Evolutionary conservation across 2,888 invertebrate species (phyloP).

Genomic region (Epsilonema sp.): DNA sequence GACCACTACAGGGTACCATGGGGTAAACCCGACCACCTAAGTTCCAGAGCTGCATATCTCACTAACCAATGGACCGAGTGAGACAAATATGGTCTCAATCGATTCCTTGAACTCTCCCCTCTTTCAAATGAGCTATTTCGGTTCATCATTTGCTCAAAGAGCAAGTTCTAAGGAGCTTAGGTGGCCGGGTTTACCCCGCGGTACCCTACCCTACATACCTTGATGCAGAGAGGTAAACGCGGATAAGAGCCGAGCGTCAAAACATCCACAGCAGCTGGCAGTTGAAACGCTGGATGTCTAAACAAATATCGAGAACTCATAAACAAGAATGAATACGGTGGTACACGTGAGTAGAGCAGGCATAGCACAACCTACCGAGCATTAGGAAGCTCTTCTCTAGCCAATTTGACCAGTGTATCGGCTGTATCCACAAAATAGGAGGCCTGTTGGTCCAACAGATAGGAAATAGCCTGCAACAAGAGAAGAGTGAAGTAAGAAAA

Average conservation of each 20-base stretch:
- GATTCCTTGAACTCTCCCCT: too few species aligned
- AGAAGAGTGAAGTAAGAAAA: too few species aligned
- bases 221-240: slow-evolving; percentile 74
- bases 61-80: too few species aligned
- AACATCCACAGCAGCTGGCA: slow-evolving; percentile 94
- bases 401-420: slow-evolving; percentile 79
- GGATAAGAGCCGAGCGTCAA: slow-evolving; percentile 86
- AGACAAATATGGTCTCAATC: too few species aligned
- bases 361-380: slow-evolving; percentile 41
- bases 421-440: slow-evolving; percentile 89
- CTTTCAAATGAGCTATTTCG: too few species aligned
- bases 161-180: too few species aligned
- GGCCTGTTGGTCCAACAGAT: slow-evolving; percentile 83
- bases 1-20: too few species aligned
- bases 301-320: background rate
- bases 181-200: too few species aligned
- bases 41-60: too few species aligned
- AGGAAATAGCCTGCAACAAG: slow-evolving; percentile 39
- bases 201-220: slow-evolving; percentile 35
- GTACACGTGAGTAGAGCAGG: background rate
- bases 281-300: slow-evolving; percentile 76
- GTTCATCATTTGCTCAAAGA: slow-evolving; percentile 4
- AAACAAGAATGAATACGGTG: background rate
- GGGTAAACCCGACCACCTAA: too few species aligned
- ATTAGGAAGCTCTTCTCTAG: slow-evolving; percentile 79